These are phyloP conservation scores for Aphodius sticticus DNA, from an alignment of 2,888 invertebrate species.

Conservation along the genomic window DNA sequence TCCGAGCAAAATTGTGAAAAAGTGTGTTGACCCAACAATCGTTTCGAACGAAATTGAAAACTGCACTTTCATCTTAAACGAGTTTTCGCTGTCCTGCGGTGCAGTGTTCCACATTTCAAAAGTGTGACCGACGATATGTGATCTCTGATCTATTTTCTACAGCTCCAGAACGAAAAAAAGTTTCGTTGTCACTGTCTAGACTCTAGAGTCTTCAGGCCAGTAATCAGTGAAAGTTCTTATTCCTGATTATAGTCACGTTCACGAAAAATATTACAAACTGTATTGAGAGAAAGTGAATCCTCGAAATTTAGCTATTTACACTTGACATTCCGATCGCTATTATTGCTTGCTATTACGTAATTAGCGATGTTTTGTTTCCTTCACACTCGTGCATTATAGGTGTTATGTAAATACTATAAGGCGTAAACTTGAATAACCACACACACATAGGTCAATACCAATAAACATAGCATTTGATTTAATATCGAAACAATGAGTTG, in stretches of 20 bases:
- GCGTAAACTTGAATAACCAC: neutral
- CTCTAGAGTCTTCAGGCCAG: too few relatives aligned
- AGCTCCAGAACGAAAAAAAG: too few relatives aligned
- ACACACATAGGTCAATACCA: neutral
- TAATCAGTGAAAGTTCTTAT: neutral
- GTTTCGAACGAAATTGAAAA: neutral
- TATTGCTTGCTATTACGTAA: neutral
- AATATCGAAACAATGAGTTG: neutral
- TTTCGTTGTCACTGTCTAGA: too few relatives aligned
- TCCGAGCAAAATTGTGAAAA: neutral
- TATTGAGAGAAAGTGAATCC: neutral
- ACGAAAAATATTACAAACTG: neutral
- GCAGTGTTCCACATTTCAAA: conserved; percentile 19
- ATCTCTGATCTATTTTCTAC: neutral
- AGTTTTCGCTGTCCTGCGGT: neutral
- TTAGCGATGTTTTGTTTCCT: neutral
- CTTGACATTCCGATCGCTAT: neutral
- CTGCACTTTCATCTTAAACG: conserved; percentile 20
- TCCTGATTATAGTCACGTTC: neutral
- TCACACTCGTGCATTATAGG: neutral
- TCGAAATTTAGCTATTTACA: neutral
- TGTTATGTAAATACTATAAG: neutral
- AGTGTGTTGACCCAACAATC: neutral
- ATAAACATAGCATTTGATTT: neutral
- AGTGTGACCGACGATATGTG: neutral